Evolutionary conservation across 2,113 vertebrate species (phyloP).

Genomic region (Sinocyclocheilus maitianheensis): DNA sequence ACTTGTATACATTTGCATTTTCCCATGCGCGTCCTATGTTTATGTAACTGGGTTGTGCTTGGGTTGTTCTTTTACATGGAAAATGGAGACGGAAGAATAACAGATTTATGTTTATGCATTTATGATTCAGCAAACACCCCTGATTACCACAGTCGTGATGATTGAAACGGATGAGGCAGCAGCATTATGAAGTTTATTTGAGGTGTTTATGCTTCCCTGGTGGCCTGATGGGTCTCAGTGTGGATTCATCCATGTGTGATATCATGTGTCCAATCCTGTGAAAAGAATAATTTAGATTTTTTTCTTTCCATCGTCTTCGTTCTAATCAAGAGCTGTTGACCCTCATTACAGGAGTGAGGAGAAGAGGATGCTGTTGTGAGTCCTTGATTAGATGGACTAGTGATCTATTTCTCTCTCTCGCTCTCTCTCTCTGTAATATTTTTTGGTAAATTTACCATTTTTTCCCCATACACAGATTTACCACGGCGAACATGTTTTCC

Average conservation of each 20-base stretch:
- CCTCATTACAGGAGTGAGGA: slow-evolving; percentile 58
- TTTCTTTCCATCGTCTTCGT: slow-evolving; percentile 11
- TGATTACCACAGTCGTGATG: background rate
- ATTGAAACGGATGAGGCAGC: background rate
- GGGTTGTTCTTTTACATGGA: background rate
- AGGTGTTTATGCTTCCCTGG: background rate
- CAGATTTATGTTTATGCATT: slow-evolving; percentile 30
- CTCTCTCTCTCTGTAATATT: background rate
- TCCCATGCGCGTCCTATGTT: background rate
- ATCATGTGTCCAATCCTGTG: slow-evolving; percentile 37
- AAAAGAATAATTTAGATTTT: slow-evolving; percentile 36
- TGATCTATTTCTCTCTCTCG: slow-evolving; percentile 42
- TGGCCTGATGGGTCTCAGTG: background rate
- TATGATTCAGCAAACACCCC: background rate
- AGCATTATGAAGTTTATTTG: background rate
- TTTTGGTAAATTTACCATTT: background rate
- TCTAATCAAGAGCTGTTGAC: slow-evolving; percentile 62
- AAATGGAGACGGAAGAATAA: background rate
- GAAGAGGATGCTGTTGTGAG: slow-evolving; percentile 49
- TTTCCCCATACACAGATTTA: background rate
- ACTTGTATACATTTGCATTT: background rate
- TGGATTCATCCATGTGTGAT: background rate
- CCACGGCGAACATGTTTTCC: background rate
- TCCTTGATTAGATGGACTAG: slow-evolving; percentile 59
- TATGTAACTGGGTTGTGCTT: background rate